Evolutionary conservation across 2,888 invertebrate species (phyloP).

Genomic region (Tiliacea aurago): DNA sequence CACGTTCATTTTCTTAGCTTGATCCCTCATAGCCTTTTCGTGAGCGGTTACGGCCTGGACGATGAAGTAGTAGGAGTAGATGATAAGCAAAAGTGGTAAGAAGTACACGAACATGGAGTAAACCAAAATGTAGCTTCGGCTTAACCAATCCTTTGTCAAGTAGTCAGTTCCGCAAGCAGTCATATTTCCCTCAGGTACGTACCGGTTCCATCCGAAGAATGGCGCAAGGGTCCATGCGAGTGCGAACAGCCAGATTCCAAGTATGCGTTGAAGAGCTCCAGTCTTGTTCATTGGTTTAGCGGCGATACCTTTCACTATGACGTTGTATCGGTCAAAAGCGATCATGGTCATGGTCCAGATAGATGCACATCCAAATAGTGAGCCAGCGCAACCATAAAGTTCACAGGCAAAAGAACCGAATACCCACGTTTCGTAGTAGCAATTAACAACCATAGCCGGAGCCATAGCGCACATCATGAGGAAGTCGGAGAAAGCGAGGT

Average conservation of each 20-base stretch:
- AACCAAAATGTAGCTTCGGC: constrained; percentile 94
- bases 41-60: constrained; percentile 96
- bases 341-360: constrained; percentile 98
- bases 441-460: constrained; percentile 95
- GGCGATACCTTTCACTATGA: constrained; percentile 97
- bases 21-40: constrained; percentile 96
- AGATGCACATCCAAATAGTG: constrained; percentile 96
- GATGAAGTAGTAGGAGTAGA: constrained; percentile 97
- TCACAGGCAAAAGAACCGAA: constrained; percentile 95
- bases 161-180: constrained; percentile 98
- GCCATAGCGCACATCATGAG: constrained; percentile 96
- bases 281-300: constrained; percentile 96
- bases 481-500: constrained; percentile 97
- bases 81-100: constrained; percentile 94
- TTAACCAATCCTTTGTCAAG: constrained; percentile 93
- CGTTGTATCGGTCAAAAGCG: constrained; percentile 97
- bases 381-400: constrained; percentile 96
- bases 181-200: constrained; percentile 98
- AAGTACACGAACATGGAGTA: constrained; percentile 95
- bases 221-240: constrained; percentile 95
- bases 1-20: constrained; percentile 98
- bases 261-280: constrained; percentile 94
- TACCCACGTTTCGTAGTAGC: constrained; percentile 94
- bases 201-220: constrained; percentile 96
- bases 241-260: constrained; percentile 95